Base-by-base conservation (phyloP, 2,888 invertebrate genomes). In the Tryphoninae sp. region DNA sequence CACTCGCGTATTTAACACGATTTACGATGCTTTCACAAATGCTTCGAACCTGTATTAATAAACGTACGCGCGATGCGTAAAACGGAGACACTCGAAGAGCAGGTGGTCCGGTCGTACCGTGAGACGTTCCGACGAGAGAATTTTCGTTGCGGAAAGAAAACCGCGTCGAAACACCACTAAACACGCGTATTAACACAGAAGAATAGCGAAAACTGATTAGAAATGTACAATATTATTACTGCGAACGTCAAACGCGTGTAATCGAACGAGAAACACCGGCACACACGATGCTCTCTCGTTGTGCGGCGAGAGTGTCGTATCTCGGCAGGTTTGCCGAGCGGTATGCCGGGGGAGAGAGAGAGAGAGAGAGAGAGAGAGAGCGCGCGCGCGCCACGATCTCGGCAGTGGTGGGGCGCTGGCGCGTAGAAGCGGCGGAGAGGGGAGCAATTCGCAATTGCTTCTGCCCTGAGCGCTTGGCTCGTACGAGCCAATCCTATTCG, bases 401-500 rank as follows among this genome's bases (percentile, higher is more conserved):
- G 13, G n/a, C n/a, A 1, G 62, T 45, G 61, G 68, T 42, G 68
- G 64, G 22, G 22, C 72, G 51, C 42, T 61, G 59, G 22, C 19
- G 53, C 73, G 61, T 45, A 42, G 59, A 23, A 53, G 40, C 68
- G 72, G 45, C 73, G 49, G 74, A 33, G 67, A 22, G 73, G 78
- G 73, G 73, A 74, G 79, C 81, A 77, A 61, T 68, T 55, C 69
- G 62, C 55, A n/a, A 64, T 79, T 65, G 84, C 77, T 84, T 86
- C 88, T 84, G 84, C 88, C 89, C 88, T 88, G 88, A 83, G 72
- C 61, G 33, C 22, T 59, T 59, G 23, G 75, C 84, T 85, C 72
- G 80, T 79, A 82, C 84, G 77, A 84, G 84, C 87, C 86, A 84
- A 85, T 88, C 86, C 81, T 80, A 62, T 80, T 83, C 84, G 75